Conservation (phyloP, 2,888 invertebrate species). For the Endotricha flammealis region DNA sequence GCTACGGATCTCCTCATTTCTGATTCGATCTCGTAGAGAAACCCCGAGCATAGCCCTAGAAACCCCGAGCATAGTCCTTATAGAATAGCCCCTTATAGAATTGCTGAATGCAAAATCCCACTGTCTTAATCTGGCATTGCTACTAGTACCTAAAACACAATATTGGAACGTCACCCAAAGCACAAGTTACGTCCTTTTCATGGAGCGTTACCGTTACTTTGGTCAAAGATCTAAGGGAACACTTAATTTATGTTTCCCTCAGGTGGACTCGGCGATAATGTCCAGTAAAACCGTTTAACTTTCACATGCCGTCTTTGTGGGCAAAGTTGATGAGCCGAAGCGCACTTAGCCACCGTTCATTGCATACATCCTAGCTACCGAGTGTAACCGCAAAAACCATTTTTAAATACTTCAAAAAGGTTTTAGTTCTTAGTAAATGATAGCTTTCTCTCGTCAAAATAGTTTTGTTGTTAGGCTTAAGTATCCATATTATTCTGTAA, state of each 20-base stretch:
- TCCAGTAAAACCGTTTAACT: not conserved
- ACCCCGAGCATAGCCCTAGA: too few species aligned
- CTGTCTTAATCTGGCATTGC: too few species aligned
- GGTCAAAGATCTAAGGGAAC: constrained; percentile 31
- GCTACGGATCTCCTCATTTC: too few species aligned
- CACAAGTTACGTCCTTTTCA: not conserved
- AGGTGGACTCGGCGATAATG: constrained; percentile 11
- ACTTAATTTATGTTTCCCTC: constrained; percentile 18
- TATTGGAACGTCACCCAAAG: not conserved
- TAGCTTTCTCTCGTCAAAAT: too few species aligned
- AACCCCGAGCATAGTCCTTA: too few species aligned
- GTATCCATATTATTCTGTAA: too few species aligned
- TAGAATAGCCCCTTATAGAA: too few species aligned
- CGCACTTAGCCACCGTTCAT: constrained; percentile 11
- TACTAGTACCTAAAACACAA: too few species aligned
- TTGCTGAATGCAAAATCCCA: not conserved
- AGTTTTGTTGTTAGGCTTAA: too few species aligned
- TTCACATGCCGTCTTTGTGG: constrained; percentile 12
- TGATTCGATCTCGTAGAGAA: too few species aligned
- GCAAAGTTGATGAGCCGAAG: constrained; percentile 8
- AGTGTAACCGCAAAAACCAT: constrained; percentile 20
- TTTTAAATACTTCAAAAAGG: too few species aligned
- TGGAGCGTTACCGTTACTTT: constrained; percentile 13
- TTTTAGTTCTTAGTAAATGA: too few species aligned
- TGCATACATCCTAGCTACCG: constrained; percentile 11